These are phyloP conservation scores for Pelochelys cantorii DNA, from an alignment of 2,797 vertebrate genomes.

Conservation along the genomic window DNA sequence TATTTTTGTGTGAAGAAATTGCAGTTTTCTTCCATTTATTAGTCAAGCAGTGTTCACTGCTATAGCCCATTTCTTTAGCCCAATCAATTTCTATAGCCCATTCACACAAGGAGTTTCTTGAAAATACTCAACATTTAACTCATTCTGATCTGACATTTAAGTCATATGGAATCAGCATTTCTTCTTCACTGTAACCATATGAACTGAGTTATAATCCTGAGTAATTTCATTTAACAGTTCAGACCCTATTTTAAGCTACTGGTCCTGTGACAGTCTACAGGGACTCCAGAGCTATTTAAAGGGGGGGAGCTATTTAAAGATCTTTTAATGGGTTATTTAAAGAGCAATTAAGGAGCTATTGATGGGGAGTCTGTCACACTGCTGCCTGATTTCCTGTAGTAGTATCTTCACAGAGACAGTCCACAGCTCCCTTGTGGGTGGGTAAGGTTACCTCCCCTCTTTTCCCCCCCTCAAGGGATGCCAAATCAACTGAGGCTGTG, in stretches of 20 bases:
- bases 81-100: neutral
- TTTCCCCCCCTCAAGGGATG: too few relatives aligned
- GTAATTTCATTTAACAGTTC: constrained; percentile 7
- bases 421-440: too few relatives aligned
- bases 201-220: constrained; percentile 7
- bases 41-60: neutral
- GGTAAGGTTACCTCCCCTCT: too few relatives aligned
- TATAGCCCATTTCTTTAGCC: neutral
- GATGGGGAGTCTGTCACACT: too few relatives aligned
- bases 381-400: too few relatives aligned
- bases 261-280: neutral
- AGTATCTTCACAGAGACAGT: too few relatives aligned
- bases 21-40: neutral
- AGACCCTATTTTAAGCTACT: neutral
- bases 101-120: neutral
- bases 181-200: neutral
- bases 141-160: neutral
- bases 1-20: neutral
- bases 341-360: too few relatives aligned
- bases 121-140: neutral
- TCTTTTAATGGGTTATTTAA: too few relatives aligned
- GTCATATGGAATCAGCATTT: neutral
- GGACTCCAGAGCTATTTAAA: too few relatives aligned
- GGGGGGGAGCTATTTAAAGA: too few relatives aligned
- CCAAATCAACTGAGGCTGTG: too few relatives aligned